These are phyloP conservation scores for Caenorhabditis sp. DNA, from an alignment of 2,888 invertebrate genomes.

Conservation along the genomic window DNA sequence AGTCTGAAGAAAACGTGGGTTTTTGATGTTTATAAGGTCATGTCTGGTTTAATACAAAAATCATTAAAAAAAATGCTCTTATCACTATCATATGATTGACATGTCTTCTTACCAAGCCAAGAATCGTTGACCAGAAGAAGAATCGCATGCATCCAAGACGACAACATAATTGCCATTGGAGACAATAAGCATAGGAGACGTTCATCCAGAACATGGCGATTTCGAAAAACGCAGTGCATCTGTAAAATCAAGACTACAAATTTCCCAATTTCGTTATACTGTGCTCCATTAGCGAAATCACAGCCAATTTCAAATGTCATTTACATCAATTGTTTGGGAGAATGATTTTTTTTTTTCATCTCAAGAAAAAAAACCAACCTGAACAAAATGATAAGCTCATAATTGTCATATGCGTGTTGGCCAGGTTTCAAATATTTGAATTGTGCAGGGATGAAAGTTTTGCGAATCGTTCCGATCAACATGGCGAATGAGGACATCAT, in stretches of 20 bases:
- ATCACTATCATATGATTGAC: background rate
- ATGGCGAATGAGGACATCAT: constrained; percentile 68
- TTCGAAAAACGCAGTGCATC: constrained; percentile 63
- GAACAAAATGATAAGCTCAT: constrained; percentile 63
- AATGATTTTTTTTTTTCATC: too few relatives aligned
- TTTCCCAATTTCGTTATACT: too few relatives aligned
- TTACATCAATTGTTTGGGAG: too few relatives aligned
- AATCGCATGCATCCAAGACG: constrained; percentile 50
- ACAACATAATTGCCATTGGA: constrained; percentile 67
- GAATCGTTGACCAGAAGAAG: constrained; percentile 44
- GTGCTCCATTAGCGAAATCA: too few relatives aligned
- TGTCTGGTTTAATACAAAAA: too few relatives aligned
- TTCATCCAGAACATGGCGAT: constrained; percentile 68
- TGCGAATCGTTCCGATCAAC: constrained; percentile 66
- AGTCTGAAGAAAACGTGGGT: too few relatives aligned
- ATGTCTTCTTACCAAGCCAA: constrained; percentile 22
- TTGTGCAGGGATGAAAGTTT: constrained; percentile 65
- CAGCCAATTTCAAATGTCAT: too few relatives aligned
- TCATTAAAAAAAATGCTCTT: background rate
- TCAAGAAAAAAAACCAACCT: constrained; percentile 52
- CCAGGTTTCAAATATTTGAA: constrained; percentile 58
- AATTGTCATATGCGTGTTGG: constrained; percentile 60
- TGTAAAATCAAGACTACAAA: constrained; percentile 17
- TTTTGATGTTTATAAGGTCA: too few relatives aligned
- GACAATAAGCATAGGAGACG: constrained; percentile 57